Evolutionary conservation across 1,140 invertebrate genomes (phyloP).

Genomic region (Magallana angulata): DNA sequence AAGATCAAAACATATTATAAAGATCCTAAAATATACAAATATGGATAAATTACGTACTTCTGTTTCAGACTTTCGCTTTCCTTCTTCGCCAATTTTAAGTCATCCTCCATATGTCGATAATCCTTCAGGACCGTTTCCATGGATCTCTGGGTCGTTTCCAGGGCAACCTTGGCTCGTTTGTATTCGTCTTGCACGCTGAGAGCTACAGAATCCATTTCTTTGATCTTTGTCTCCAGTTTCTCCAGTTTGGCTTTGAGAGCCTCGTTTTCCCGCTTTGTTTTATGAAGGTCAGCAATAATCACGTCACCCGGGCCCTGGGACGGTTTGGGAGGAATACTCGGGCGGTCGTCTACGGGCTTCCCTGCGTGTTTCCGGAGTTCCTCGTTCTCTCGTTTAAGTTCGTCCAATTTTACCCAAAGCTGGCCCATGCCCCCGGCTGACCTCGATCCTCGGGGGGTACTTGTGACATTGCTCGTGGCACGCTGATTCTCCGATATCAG

Average conservation of each 20-base stretch:
- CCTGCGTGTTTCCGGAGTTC: slow-evolving; percentile 65
- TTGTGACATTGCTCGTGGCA: slow-evolving; percentile 36
- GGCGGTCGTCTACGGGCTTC: slow-evolving; percentile 63
- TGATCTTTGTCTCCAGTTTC: slow-evolving; percentile 68
- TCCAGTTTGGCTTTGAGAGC: slow-evolving; percentile 64
- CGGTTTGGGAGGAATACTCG: slow-evolving; percentile 53
- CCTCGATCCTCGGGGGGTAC: slow-evolving; percentile 49
- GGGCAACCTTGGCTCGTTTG: slow-evolving; percentile 69
- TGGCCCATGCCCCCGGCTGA: slow-evolving; percentile 73
- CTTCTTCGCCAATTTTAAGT: slow-evolving; percentile 61
- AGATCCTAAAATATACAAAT: too few species aligned
- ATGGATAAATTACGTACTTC: slow-evolving; percentile 60
- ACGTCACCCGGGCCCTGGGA: slow-evolving; percentile 70
- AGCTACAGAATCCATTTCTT: slow-evolving; percentile 69
- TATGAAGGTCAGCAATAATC: slow-evolving; percentile 69
- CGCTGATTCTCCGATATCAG: slow-evolving; percentile 65
- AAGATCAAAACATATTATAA: too few species aligned
- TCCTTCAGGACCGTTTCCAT: slow-evolving; percentile 72
- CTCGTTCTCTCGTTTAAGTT: slow-evolving; percentile 75
- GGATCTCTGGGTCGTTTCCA: slow-evolving; percentile 70
- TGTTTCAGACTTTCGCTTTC: slow-evolving; percentile 72
- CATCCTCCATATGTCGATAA: slow-evolving; percentile 67
- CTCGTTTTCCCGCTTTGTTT: slow-evolving; percentile 69
- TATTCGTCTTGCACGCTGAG: slow-evolving; percentile 71
- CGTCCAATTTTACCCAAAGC: slow-evolving; percentile 76